Conservation (phyloP, 2,113 vertebrate genomes). For the Vulpes lagopus region DNA sequence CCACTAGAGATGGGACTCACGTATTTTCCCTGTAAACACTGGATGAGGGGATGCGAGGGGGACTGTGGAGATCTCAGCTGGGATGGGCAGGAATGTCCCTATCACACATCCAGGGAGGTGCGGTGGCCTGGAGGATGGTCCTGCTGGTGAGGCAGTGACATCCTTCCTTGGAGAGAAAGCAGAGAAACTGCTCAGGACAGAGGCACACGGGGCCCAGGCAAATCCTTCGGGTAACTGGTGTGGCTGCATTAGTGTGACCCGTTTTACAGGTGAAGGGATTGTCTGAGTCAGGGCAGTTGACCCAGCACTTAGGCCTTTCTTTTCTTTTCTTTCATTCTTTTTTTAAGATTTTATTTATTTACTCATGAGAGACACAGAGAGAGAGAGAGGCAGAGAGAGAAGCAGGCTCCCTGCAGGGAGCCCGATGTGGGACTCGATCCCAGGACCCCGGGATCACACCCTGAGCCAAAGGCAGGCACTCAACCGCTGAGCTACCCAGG, state of each 20-base stretch:
- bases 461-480: too few relatives aligned
- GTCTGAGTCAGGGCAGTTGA: not conserved
- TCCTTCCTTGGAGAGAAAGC: not conserved
- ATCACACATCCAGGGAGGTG: not conserved
- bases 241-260: too few relatives aligned
- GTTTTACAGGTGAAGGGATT: not conserved
- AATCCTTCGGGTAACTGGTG: not conserved
- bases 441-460: too few relatives aligned
- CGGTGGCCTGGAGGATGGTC: fast-evolving
- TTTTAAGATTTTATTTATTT: too few relatives aligned
- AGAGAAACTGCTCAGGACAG: not conserved
- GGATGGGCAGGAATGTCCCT: not conserved
- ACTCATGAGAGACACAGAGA: too few relatives aligned
- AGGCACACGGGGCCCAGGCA: not conserved
- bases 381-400: too few relatives aligned
- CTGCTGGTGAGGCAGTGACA: not conserved
- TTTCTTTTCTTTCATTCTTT: too few relatives aligned
- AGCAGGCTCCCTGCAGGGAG: too few relatives aligned
- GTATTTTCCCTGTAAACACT: not conserved
- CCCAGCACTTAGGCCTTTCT: fast-evolving
- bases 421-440: too few relatives aligned
- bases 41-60: not conserved
- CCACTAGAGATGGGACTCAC: fast-evolving
- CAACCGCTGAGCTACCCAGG: not conserved
- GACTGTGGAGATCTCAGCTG: not conserved